Conservation (phyloP, 2,113 vertebrate genomes). For the Cheilinus undulatus region DNA sequence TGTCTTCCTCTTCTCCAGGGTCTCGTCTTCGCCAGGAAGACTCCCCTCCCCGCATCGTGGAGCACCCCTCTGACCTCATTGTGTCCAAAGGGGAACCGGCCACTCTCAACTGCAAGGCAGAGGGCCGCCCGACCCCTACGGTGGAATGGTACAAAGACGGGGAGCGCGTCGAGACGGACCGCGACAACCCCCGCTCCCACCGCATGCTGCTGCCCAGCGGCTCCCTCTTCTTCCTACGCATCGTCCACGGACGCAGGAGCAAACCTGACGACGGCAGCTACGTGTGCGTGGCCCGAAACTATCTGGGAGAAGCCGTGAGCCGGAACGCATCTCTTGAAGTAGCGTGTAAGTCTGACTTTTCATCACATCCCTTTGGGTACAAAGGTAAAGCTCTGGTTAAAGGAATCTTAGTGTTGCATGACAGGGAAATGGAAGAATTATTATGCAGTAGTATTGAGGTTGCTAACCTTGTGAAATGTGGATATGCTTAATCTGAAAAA, state of each 20-base stretch:
- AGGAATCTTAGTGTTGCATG: conserved; percentile 18
- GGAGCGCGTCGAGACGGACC: conserved; percentile 94
- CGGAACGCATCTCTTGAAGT: conserved; percentile 95
- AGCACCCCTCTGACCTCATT: conserved; percentile 97
- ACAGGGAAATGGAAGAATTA: conserved; percentile 2
- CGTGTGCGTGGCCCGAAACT: conserved; percentile 94
- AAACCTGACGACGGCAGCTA: conserved; percentile 96
- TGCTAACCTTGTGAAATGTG: conserved; percentile 47
- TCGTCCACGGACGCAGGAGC: conserved; percentile 93
- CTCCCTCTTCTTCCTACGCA: conserved; percentile 95
- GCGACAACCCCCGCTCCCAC: conserved; percentile 93
- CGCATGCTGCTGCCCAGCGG: conserved; percentile 97
- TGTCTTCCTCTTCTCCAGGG: conserved; percentile 77
- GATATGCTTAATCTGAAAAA: conserved; percentile 63
- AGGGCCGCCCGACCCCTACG: conserved; percentile 91
- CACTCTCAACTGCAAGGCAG: conserved; percentile 96
- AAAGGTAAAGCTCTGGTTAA: conserved; percentile 21
- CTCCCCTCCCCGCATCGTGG: conserved; percentile 93
- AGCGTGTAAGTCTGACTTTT: conserved; percentile 88
- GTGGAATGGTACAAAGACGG: conserved; percentile 98
- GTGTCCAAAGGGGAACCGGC: conserved; percentile 98
- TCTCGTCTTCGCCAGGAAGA: conserved; percentile 97
- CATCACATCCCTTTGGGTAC: conserved; percentile 4
- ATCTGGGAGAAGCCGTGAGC: conserved; percentile 94
- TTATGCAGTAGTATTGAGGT: conserved; percentile 9